Evolutionary conservation across 2,113 vertebrate species (phyloP).

Genomic region (Anoplopoma fimbria): DNA sequence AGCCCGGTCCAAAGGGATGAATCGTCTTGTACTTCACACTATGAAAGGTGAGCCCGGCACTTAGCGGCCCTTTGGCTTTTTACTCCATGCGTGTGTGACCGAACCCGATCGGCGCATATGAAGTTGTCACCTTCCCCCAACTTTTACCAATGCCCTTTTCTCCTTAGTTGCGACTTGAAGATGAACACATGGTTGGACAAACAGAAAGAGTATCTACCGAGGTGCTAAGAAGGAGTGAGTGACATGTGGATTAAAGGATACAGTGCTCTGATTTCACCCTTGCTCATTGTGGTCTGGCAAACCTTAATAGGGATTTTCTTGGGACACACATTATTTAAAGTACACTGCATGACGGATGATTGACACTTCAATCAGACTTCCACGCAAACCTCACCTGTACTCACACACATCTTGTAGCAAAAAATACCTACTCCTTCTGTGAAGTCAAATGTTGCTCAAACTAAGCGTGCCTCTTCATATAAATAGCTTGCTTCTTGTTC

Average conservation of each 20-base stretch:
- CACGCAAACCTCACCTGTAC: not conserved
- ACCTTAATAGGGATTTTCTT: not conserved
- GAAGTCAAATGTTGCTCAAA: not conserved
- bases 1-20: constrained; percentile 10
- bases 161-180: not conserved
- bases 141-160: constrained; percentile 28
- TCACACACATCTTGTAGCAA: not conserved
- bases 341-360: not conserved
- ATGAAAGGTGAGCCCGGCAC: constrained; percentile 47
- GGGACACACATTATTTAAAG: not conserved
- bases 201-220: not conserved
- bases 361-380: constrained; percentile 8
- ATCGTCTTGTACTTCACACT: constrained; percentile 23
- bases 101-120: constrained; percentile 46
- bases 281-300: constrained; percentile 14
- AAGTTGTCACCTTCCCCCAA: constrained; percentile 30
- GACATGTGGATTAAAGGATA: constrained; percentile 18
- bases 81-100: constrained; percentile 17
- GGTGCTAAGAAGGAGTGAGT: constrained; percentile 3
- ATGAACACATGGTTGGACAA: not conserved
- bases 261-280: constrained; percentile 19
- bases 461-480: not conserved
- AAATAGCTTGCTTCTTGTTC: not conserved
- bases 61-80: constrained; percentile 21
- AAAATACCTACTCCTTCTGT: not conserved